Conservation (phyloP, 2,797 vertebrate genomes). For the Luscinia luscinia region DNA sequence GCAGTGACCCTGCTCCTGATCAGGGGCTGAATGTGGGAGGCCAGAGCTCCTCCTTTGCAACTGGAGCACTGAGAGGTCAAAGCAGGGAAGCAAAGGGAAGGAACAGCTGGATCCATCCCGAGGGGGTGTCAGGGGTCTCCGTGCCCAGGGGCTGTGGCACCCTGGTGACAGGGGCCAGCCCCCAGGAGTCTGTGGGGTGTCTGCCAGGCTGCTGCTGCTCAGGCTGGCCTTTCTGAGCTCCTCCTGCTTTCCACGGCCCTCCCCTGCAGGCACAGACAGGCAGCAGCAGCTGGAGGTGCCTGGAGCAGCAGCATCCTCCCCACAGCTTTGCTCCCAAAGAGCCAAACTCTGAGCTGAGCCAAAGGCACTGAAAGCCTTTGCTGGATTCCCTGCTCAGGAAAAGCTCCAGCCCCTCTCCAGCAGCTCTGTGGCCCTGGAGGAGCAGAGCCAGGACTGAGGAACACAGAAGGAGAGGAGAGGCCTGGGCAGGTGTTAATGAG, state of each 20-base stretch:
- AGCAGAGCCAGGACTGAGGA: not conserved
- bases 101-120: not conserved
- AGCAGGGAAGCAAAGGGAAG: not conserved
- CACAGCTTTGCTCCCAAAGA: not conserved
- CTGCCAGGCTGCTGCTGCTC: not conserved
- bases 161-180: not conserved
- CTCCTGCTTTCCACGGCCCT: not conserved
- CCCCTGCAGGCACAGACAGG: accelerated
- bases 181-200: not conserved
- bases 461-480: not conserved
- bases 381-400: not conserved
- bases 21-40: not conserved
- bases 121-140: not conserved
- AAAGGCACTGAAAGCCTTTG: not conserved
- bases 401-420: not conserved
- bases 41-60: not conserved
- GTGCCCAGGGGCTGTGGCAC: not conserved
- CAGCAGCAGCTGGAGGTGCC: not conserved
- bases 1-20: not conserved
- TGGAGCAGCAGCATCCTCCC: not conserved
- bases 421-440: not conserved
- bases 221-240: not conserved
- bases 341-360: not conserved
- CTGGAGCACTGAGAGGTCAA: not conserved
- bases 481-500: slow-evolving; percentile 52